These are phyloP conservation scores for Exocentrus adspersus DNA, from an alignment of 2,888 invertebrate species.

Conservation along the genomic window DNA sequence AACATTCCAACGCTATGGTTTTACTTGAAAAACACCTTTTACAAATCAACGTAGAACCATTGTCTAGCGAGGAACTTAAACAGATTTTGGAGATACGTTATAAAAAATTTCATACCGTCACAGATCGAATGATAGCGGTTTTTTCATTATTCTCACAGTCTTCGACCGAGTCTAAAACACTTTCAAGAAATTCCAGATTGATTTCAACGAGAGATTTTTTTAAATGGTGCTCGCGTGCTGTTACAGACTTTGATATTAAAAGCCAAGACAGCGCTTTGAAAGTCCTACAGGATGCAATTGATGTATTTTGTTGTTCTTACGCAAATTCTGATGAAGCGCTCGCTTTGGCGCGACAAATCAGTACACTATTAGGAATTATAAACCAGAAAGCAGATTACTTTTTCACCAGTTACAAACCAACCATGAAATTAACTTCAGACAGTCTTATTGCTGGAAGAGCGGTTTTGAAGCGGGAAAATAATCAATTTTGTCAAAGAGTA, in stretches of 20 bases:
- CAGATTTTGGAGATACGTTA: constrained; percentile 76
- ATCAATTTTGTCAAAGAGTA: constrained; percentile 45
- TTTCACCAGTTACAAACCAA: constrained; percentile 81
- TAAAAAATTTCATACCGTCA: constrained; percentile 77
- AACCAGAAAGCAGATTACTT: constrained; percentile 85
- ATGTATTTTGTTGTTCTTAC: constrained; percentile 88
- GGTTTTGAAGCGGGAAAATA: constrained; percentile 58
- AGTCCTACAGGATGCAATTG: constrained; percentile 88
- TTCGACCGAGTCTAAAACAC: constrained; percentile 54
- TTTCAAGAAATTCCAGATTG: constrained; percentile 68
- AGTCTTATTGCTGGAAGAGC: constrained; percentile 79
- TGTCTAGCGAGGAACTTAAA: constrained; percentile 79
- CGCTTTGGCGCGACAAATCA: constrained; percentile 77
- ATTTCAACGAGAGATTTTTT: constrained; percentile 89
- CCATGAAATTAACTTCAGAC: constrained; percentile 69
- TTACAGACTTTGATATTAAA: constrained; percentile 77
- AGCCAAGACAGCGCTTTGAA: constrained; percentile 75
- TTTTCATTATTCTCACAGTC: constrained; percentile 80
- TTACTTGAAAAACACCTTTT: constrained; percentile 85
- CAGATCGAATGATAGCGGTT: constrained; percentile 82
- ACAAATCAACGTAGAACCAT: constrained; percentile 82
- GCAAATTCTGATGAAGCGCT: constrained; percentile 73
- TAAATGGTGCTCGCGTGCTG: constrained; percentile 88
- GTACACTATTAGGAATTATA: constrained; percentile 83
- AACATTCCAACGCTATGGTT: constrained; percentile 72